These are phyloP conservation scores for Brachionus rubens DNA, from an alignment of 1,140 invertebrate species.

Conservation along the genomic window DNA sequence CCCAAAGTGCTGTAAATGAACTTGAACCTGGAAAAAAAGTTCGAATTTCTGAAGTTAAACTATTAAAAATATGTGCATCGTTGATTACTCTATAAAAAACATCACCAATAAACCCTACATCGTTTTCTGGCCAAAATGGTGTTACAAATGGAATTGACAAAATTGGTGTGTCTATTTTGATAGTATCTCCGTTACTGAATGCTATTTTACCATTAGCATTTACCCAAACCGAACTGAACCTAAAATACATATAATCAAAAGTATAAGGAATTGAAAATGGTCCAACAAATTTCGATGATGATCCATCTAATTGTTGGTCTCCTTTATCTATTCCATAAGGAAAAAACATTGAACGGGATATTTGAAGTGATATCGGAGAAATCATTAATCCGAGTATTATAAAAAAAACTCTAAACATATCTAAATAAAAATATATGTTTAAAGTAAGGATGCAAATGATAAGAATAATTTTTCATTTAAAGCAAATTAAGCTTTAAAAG, in stretches of 20 bases:
- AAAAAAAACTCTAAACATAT: too few species aligned
- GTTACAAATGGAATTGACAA: not conserved
- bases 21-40: not conserved
- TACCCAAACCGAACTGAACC: not conserved
- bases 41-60: not conserved
- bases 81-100: not conserved
- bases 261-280: not conserved
- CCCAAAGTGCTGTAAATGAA: not conserved
- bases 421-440: too few species aligned
- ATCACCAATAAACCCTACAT: not conserved
- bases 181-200: not conserved
- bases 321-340: too few species aligned
- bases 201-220: not conserved
- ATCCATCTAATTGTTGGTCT: too few species aligned
- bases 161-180: too few species aligned
- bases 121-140: conserved; percentile 5
- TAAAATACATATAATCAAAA: not conserved
- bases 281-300: too few species aligned
- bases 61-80: not conserved
- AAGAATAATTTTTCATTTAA: too few species aligned
- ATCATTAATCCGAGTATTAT: too few species aligned
- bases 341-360: too few species aligned
- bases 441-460: too few species aligned
- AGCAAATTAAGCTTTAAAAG: too few species aligned
- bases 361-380: too few species aligned